Conservation (phyloP, 2,888 invertebrate genomes). For the Drosophila gaucha region DNA sequence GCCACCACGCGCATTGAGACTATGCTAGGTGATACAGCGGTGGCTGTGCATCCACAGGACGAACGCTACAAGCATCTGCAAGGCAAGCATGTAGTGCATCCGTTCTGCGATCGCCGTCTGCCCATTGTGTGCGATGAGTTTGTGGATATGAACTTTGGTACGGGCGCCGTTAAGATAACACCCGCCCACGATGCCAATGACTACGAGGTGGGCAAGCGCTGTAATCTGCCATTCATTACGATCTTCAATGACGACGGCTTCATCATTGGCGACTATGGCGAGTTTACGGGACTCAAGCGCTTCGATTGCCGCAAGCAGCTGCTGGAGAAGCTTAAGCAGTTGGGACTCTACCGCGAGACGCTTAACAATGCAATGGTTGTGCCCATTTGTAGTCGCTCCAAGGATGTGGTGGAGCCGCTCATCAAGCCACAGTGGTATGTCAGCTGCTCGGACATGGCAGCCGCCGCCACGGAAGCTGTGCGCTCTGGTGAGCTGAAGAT, state of each 20-base stretch:
- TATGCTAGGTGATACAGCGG: constrained; percentile 98
- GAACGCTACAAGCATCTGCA: constrained; percentile 92
- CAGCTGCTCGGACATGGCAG: constrained; percentile 95
- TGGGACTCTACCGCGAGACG: constrained; percentile 91
- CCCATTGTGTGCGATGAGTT: constrained; percentile 96
- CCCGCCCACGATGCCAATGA: constrained; percentile 99
- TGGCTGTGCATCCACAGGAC: constrained; percentile 98
- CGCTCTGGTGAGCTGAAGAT: constrained; percentile 92
- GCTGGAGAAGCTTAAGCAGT: constrained; percentile 89
- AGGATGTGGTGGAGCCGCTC: constrained; percentile 98
- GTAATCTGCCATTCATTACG: constrained; percentile 93
- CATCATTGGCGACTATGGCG: constrained; percentile 91
- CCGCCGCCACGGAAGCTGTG: constrained; percentile 92
- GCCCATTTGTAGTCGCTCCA: constrained; percentile 97
- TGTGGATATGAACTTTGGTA: constrained; percentile 98
- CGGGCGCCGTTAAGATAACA: constrained; percentile 99
- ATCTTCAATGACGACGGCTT: constrained; percentile 96
- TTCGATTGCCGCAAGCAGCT: constrained; percentile 95
- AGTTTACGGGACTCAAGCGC: constrained; percentile 93
- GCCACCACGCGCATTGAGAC: constrained; percentile 99
- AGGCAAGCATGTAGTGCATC: constrained; percentile 94
- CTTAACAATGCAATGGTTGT: constrained; percentile 98
- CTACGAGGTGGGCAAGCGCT: constrained; percentile 97
- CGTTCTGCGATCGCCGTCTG: constrained; percentile 92
- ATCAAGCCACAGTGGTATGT: constrained; percentile 99